Evolutionary conservation across 2,888 invertebrate genomes (phyloP).

Genomic region (Koerneria pararmatus): DNA sequence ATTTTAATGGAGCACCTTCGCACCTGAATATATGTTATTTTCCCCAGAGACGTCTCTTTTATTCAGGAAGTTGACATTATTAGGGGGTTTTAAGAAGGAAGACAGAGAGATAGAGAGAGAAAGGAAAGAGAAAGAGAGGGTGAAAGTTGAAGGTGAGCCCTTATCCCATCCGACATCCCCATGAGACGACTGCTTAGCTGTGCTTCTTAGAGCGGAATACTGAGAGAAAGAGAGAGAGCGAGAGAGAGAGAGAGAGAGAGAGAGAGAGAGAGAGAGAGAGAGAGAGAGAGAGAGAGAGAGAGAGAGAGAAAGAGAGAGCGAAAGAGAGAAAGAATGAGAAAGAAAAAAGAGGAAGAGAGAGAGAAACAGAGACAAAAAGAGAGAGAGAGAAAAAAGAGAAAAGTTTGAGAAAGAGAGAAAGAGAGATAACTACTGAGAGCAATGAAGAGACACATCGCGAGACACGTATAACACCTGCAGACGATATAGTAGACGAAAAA

Average conservation of each 20-base stretch:
- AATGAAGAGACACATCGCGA: too few relatives aligned
- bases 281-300: neutral
- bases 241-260: slow-evolving; percentile 1
- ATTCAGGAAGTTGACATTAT: neutral
- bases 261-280: slow-evolving; percentile 4
- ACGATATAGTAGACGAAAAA: too few relatives aligned
- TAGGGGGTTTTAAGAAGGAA: neutral
- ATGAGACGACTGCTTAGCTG: neutral
- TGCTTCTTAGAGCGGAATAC: neutral
- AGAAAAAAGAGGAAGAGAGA: slow-evolving; percentile 9
- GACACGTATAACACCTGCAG: too few relatives aligned
- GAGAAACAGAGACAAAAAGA: slow-evolving; percentile 8
- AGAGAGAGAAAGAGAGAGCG: slow-evolving; percentile 7
- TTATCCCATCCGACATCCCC: neutral
- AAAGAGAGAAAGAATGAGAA: slow-evolving; percentile 1
- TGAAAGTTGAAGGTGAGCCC: slow-evolving; percentile 2
- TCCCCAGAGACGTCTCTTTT: neutral
- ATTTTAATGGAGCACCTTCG: neutral
- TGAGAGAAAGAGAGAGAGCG: neutral
- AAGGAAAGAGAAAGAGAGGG: slow-evolving; percentile 1
- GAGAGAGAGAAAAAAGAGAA: slow-evolving; percentile 7
- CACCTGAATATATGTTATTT: neutral
- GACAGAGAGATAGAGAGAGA: slow-evolving; percentile 4
- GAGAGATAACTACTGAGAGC: too few relatives aligned
- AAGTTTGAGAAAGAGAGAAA: slow-evolving; percentile 7